A percentile compares a stretch with the other conserved stretches of the same genome.
phyloP scores from a whole-genome alignment of 2,888 invertebrate genomes.

The Pristionchus exspectatus region DNA sequence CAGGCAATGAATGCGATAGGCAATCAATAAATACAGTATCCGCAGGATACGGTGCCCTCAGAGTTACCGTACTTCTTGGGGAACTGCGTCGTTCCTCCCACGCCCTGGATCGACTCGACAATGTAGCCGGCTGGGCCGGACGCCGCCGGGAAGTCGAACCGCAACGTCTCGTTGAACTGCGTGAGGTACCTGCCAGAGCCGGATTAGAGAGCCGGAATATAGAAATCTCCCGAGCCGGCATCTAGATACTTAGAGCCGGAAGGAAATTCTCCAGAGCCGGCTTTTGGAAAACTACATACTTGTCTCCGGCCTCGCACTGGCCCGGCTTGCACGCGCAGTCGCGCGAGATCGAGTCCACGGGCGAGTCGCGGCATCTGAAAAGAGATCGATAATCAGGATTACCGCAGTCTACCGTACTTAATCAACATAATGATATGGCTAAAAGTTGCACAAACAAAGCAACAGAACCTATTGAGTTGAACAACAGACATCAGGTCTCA shows the following conservation, averaged over 20 bases:
- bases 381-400: not conserved
- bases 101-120: slow-evolving; percentile 95
- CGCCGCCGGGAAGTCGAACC: slow-evolving; percentile 85
- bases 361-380: slow-evolving; percentile 89
- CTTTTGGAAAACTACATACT: slow-evolving; percentile 53
- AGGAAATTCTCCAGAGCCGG: not conserved
- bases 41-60: no score
- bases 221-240: not conserved
- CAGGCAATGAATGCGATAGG: no score
- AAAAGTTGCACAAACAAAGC: no score
- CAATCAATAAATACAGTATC: slow-evolving; percentile 26
- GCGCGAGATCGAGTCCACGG: slow-evolving; percentile 80
- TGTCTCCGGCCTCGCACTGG: slow-evolving; percentile 86
- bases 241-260: not conserved
- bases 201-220: not conserved
- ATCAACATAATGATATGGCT: no score
- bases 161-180: slow-evolving; percentile 88
- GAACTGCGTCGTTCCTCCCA: slow-evolving; percentile 94
- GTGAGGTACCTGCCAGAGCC: slow-evolving; percentile 84
- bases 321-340: slow-evolving; percentile 77
- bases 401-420: not conserved
- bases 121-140: slow-evolving; percentile 89
- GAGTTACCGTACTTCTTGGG: slow-evolving; percentile 82
- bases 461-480: no score
- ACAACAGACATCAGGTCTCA: not conserved